Base-by-base conservation (phyloP, 1,140 invertebrate genomes). In the Camponotus vicinus region DNA sequence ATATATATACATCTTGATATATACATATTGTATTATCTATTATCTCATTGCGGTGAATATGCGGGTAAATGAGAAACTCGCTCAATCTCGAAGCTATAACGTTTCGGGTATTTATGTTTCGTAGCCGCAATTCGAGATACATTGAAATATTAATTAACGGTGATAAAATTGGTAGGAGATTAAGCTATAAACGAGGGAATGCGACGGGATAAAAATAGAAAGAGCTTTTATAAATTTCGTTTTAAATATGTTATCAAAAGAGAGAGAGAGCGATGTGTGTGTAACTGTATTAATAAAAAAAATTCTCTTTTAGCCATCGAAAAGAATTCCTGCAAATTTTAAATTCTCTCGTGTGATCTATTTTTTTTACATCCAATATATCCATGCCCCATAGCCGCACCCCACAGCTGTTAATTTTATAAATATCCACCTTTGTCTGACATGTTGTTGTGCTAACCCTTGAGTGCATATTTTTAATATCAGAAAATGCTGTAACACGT, bases 1-100 rank as follows among this genome's bases (percentile, higher is more conserved):
- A 83, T 75, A 59, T n/a, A 83, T 75, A 83, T 75, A 59, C 21
- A 83, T 83, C 55, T 83, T 83, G 21, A 27, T 13, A 78, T 66
- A 8, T 11, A 52, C 32, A 79, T 49, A 61, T 6, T 80, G 11
- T 42, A 63, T 18, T 70, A 59, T 45, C 45, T 75, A 57, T 75
- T 83, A 75, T 75, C 69, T 75, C 69, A 83, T 73, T 61, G 55
- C 27, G 57, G 32, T 9, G 27, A 82, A 63, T 63, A 49, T 75
- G 1, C 21, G 52, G n/a, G 69, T 5, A 70, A 55, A 83, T 4
- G 67, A 75, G 69, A 80, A 42, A 61, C 71, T 27, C 27, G 27
- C 27, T 73, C 79, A 83, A 83, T 34, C 69, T 75, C 79, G 27
- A n/a, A 0, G 37, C 40, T 73, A 63, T 83, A 83, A 63, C 42